A percentile compares a stretch with the other conserved stretches of the same genome.
Conservation (phyloP, 2,797 vertebrate genomes). For the Hoplostethus atlanticus region DNA sequence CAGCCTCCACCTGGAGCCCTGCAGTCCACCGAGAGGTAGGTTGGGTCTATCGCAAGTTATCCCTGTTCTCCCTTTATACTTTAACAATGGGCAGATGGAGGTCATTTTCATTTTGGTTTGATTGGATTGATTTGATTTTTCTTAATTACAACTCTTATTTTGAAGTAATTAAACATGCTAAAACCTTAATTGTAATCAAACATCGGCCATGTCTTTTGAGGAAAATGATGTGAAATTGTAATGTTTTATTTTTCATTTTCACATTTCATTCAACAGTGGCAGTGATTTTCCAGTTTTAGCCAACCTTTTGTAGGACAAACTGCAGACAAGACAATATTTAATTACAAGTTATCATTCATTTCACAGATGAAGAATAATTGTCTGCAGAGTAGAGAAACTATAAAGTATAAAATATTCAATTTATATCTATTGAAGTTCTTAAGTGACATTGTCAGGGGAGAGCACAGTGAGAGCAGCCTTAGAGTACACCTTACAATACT, state of each 20-base stretch:
- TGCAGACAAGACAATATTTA: background rate
- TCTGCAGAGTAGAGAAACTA: background rate
- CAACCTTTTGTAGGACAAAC: background rate
- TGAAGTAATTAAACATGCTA: too few species aligned
- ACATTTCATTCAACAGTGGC: constrained; percentile 6
- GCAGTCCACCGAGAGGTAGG: constrained; percentile 46
- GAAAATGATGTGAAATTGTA: background rate
- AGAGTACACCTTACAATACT: too few species aligned
- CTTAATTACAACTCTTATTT: background rate
- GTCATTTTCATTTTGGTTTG: constrained; percentile 37
- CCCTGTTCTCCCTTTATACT: constrained; percentile 32
- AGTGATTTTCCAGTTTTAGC: constrained; percentile 6
- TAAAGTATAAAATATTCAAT: too few species aligned
- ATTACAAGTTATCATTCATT: background rate
- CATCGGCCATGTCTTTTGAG: background rate
- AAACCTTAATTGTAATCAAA: too few species aligned
- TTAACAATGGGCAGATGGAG: constrained; percentile 24
- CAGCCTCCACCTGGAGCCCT: constrained; percentile 28
- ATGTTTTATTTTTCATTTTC: background rate
- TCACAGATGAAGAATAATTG: background rate
- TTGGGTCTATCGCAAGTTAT: constrained; percentile 26
- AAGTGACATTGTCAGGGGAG: too few species aligned
- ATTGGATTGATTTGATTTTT: constrained; percentile 38
- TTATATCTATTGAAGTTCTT: too few species aligned
- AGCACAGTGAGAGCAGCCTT: too few species aligned